Base-by-base conservation (phyloP, 2,113 vertebrate species). In the Rynchops niger region DNA sequence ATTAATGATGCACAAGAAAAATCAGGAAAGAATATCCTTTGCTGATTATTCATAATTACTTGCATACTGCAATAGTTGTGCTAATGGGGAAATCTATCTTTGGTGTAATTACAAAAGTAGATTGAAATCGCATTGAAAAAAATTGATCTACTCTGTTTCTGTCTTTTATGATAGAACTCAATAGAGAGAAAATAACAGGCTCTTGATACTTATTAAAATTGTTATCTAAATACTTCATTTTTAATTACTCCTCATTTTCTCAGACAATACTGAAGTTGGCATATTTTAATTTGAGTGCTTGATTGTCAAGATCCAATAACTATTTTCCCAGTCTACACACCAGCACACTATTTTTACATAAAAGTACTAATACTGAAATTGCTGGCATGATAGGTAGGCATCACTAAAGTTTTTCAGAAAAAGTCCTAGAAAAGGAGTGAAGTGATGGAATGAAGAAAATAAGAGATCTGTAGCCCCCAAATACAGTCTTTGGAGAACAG, bases 241-340 rank as follows among this genome's bases (percentile, higher is more conserved):
- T 88, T 93, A 91, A 96, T 95, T 93, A 58, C 58, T 91, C 82
- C 15, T 88, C 70, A 66, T 94, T 90, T 72, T 96, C 78, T 32
- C 96, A 98, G 98, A 94, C 98, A 90, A 74, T 97, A 78, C 58
- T 98, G 76, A 97, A 98, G 47, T 91, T 98, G 82, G 96, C 98
- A 4, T 81, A 17, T 81, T 97, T 90, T 92, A 82, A 90, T 95
- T 90, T 86, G n/a, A 61, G 27, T 74, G 58, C 77, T 66, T 88
- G 58, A 77, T 83, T 76, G 50, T 72, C 49, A 82, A 23, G 62
- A 63, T 62, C 38, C 49, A 92, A n/a, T 55, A 80, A 65, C 43
- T 79, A 11, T 72, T 92, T 70, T 90, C 49, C 62, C 53, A 70
- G 69, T 55, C 76, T 69, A 21, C 81, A 58, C 38, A 55, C 18